Base-by-base conservation (phyloP, 2,797 vertebrate genomes). In the Numenius phaeopus region DNA sequence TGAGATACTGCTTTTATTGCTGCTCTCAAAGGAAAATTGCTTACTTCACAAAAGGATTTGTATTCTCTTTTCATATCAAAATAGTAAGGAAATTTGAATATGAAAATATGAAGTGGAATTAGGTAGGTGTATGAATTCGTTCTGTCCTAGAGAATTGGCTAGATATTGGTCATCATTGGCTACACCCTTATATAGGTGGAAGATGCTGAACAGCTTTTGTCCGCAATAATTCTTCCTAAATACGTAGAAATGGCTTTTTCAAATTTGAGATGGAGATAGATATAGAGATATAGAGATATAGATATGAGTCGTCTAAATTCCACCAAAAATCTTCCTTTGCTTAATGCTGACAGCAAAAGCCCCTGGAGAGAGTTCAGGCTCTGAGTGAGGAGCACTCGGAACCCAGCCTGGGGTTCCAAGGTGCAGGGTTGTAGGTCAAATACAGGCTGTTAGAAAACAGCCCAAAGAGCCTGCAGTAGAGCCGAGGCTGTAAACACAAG, bases 11-110 rank as follows among this genome's bases (percentile, higher is more conserved):
- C 2, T 66, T 95, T 93, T 86, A 52, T 76, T 88, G 83, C 91
- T 83, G 85, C 87, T 94, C 91, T 83, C 89, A 40, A 81, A 95
- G 72, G 91, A 94, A 69, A 83, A 72, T 70, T 89, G 87, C 83
- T 94, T 59, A 49, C 55, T 77, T 77, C 64, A 46, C 49, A n/a
- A 58, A 86, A 94, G 65, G 34, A 70, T 82, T 79, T 82, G 8
- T 61, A 9, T 75, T 87, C 26, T 86, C 40, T 40, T 86, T 71
- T 58, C 37, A 8, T 87, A 66, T 30, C 26, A 72, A 89, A 91
- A 75, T 49, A 86, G 52, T n/a, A 52, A 79, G 58, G 62, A 55
- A 76, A 70, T 88, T 27, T 79, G 72, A 75, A 69, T 57, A 52
- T 76, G 67, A 49, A 86, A 83, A 69, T 50, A 20, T 0, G 22